A percentile compares a stretch with the other conserved stretches of the same genome.
Evolutionary conservation across 2,113 vertebrate genomes (phyloP).

Genomic region (Panurus biarmicus): DNA sequence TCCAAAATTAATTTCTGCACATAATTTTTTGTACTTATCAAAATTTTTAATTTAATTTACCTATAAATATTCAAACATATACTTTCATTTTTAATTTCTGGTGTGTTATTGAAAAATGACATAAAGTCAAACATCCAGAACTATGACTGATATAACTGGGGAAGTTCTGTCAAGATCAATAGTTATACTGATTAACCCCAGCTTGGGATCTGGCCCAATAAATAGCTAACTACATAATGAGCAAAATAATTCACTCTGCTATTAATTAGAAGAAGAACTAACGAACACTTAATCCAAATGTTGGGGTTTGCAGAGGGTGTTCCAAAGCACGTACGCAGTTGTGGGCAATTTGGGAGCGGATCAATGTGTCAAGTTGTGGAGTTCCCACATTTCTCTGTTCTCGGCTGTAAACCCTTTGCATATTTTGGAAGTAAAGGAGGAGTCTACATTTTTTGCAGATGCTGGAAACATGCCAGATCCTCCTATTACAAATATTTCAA

Average conservation of each 20-base stretch:
- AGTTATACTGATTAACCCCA: conserved; percentile 6
- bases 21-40: not conserved
- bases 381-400: conserved; percentile 63
- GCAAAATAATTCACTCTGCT: conserved; percentile 21
- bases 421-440: conserved; percentile 48
- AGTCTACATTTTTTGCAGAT: conserved; percentile 41
- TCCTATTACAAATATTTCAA: conserved; percentile 47
- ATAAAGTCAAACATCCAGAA: not conserved
- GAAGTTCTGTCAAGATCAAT: conserved; percentile 8
- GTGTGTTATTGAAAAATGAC: not conserved
- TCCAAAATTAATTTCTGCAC: not conserved
- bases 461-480: conserved; percentile 15
- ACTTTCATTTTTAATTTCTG: not conserved
- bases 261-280: conserved; percentile 26
- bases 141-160: not conserved
- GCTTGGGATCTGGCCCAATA: conserved; percentile 25
- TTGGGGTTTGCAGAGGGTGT: conserved; percentile 1
- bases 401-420: conserved; percentile 27
- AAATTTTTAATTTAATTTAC: not conserved
- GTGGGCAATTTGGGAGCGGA: conserved; percentile 5
- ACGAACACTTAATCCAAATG: not conserved
- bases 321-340: conserved; percentile 54
- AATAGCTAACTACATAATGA: conserved; percentile 9
- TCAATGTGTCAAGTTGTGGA: conserved; percentile 38
- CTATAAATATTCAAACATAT: not conserved